Conservation (phyloP, 2,113 vertebrate genomes). For the Pithys albifrons region DNA sequence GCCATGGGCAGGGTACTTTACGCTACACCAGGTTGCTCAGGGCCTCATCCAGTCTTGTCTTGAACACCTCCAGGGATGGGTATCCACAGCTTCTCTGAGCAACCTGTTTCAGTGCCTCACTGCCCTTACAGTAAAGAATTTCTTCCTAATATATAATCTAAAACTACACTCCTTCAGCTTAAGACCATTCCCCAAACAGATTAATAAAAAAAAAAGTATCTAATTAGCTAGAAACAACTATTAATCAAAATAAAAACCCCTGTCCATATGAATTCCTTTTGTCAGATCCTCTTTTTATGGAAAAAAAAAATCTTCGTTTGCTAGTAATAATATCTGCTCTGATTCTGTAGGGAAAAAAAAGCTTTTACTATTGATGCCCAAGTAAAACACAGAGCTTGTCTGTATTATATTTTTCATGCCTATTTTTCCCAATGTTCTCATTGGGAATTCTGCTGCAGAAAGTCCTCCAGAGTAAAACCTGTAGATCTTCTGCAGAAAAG, state of each 20-base stretch:
- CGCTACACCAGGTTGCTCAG: not conserved
- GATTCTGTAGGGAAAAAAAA: not conserved
- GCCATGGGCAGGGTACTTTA: not conserved
- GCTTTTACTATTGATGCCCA: not conserved
- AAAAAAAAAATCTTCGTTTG: not conserved
- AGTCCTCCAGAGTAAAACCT: not conserved
- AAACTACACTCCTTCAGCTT: accelerated
- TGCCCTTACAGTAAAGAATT: not conserved
- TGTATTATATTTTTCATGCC: not conserved
- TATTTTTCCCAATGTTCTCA: not conserved
- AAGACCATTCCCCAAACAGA: not conserved
- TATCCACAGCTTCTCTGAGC: not conserved
- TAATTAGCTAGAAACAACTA: not conserved
- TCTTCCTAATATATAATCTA: no score
- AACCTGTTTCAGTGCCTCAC: not conserved
- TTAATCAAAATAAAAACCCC: not conserved
- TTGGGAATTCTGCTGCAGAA: not conserved
- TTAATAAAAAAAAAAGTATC: not conserved
- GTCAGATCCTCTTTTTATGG: not conserved
- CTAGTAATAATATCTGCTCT: not conserved
- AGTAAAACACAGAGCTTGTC: not conserved
- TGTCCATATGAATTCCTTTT: not conserved
- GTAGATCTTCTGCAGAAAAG: not conserved
- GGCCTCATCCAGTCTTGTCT: not conserved
- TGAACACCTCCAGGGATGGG: not conserved